Evolutionary conservation across 35 echinoderm and acorn worm genomes (phyloP).

Genomic region (Hemicentrotus pulcherrimus): DNA sequence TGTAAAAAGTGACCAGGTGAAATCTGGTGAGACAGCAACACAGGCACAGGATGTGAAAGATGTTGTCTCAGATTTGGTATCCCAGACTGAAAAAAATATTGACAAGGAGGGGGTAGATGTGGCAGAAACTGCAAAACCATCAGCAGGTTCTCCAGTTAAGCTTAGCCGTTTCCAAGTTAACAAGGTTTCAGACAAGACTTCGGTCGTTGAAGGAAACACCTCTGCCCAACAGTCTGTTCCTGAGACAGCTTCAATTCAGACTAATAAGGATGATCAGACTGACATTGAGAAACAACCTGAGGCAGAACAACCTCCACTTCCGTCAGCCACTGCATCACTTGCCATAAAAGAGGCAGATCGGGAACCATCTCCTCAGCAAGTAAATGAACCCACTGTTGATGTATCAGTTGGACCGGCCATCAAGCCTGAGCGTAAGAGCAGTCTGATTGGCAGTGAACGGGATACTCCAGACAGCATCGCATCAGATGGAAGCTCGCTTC

Average conservation of each 20-base stretch:
- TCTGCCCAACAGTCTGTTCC: background rate
- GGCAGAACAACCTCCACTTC: background rate
- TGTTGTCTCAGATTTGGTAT: slow-evolving; percentile 39
- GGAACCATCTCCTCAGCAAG: slow-evolving; percentile 27
- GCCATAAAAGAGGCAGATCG: slow-evolving; percentile 43
- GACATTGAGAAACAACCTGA: background rate
- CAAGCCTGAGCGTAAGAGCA: slow-evolving; percentile 69
- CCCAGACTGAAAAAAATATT: slow-evolving; percentile 46
- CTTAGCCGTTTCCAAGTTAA: slow-evolving; percentile 54
- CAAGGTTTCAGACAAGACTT: slow-evolving; percentile 52
- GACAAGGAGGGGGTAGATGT: background rate
- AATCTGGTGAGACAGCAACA: background rate
- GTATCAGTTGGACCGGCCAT: background rate
- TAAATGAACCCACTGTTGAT: background rate
- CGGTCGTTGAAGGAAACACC: background rate
- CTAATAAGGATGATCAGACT: background rate
- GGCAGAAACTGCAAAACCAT: slow-evolving; percentile 7
- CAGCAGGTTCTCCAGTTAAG: background rate
- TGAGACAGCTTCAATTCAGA: background rate
- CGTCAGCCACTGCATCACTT: slow-evolving; percentile 4
- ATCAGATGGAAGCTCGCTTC: slow-evolving; percentile 67
- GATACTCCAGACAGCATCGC: slow-evolving; percentile 86
- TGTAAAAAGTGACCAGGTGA: background rate
- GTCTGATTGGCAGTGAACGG: slow-evolving; percentile 66
- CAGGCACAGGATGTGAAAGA: slow-evolving; percentile 57